Evolutionary conservation across 2,113 vertebrate species (phyloP).

Genomic region (Dromaius novaehollandiae): DNA sequence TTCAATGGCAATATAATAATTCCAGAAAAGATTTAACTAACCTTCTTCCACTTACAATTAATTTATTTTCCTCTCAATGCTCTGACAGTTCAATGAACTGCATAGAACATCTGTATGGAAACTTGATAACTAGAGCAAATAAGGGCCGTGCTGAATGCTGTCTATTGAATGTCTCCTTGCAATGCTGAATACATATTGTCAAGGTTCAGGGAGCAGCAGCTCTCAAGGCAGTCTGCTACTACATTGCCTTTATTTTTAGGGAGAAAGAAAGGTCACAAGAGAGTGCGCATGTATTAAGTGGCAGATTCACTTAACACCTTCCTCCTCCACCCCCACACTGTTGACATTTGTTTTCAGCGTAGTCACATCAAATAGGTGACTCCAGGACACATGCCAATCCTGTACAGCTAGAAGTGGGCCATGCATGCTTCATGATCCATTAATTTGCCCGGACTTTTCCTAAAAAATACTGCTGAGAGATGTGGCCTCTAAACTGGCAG

Average conservation of each 20-base stretch:
- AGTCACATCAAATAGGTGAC: neutral
- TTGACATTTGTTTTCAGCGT: neutral
- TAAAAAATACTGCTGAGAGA: neutral
- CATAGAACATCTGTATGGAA: neutral
- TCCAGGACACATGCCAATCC: rapidly evolving
- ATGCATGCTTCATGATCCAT: rapidly evolving
- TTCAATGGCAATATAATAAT: conserved; percentile 15
- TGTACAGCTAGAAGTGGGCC: neutral
- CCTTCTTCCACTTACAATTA: conserved; percentile 42
- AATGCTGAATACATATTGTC: neutral
- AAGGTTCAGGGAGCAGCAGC: conserved; percentile 3
- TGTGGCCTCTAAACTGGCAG: neutral
- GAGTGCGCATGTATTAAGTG: neutral
- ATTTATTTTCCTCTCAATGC: neutral
- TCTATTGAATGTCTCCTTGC: neutral
- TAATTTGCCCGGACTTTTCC: neutral
- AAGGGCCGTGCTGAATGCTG: neutral
- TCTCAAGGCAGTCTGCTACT: neutral
- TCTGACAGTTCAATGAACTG: conserved; percentile 9
- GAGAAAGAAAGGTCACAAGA: conserved; percentile 4
- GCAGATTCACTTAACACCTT: neutral
- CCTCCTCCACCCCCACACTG: neutral
- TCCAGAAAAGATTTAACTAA: conserved; percentile 49
- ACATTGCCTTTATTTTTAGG: neutral
- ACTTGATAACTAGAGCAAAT: neutral